These are phyloP conservation scores for Sinocyclocheilus rhinocerous DNA, from an alignment of 2,113 vertebrate genomes.

Conservation along the genomic window DNA sequence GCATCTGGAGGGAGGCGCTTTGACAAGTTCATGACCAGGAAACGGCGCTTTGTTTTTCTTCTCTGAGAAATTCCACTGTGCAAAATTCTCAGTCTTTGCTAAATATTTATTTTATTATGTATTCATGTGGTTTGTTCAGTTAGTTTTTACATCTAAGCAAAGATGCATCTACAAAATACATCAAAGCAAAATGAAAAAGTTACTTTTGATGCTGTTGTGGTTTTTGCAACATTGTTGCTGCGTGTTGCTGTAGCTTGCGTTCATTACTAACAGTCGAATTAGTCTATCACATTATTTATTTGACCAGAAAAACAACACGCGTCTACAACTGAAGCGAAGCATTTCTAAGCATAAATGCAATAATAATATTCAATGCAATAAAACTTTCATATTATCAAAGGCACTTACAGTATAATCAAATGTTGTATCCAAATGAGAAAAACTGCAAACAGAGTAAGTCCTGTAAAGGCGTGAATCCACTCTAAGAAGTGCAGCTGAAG, in stretches of 20 bases:
- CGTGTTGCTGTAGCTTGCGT: no score
- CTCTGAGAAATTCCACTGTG: background rate
- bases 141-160: background rate
- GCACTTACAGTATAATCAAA: slow-evolving; percentile 36
- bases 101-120: background rate
- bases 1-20: background rate
- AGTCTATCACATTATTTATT: background rate
- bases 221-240: background rate
- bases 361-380: background rate
- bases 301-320: background rate
- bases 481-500: background rate
- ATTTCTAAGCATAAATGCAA: background rate
- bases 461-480: slow-evolving; percentile 10
- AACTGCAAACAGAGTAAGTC: background rate
- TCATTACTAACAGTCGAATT: background rate
- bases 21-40: background rate
- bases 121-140: background rate
- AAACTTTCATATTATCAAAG: background rate
- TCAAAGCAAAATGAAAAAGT: background rate
- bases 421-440: background rate
- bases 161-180: background rate
- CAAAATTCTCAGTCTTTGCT: background rate
- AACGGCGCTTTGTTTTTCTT: background rate
- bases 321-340: background rate
- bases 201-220: background rate